These are phyloP conservation scores for Theristicus caerulescens DNA, from an alignment of 2,113 vertebrate genomes.

Conservation along the genomic window DNA sequence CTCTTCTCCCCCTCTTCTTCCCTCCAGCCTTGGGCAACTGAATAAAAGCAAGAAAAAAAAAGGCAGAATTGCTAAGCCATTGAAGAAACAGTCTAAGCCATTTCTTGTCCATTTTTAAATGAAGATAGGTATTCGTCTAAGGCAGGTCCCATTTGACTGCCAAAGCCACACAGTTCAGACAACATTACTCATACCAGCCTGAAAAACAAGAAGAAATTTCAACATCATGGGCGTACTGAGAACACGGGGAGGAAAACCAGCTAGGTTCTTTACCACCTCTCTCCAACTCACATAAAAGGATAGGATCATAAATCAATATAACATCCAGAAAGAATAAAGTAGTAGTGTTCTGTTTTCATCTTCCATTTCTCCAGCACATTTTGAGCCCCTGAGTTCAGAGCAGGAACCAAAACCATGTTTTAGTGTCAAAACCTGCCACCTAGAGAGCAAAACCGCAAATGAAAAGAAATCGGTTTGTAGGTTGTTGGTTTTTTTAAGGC, in stretches of 20 bases:
- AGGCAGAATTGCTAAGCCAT: neutral
- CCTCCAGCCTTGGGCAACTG: neutral
- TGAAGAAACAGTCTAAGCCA: neutral
- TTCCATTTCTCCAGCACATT: neutral
- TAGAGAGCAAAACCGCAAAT: slow-evolving; percentile 14
- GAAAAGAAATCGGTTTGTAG: neutral
- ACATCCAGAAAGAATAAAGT: neutral
- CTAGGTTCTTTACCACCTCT: neutral
- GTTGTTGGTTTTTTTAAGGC: neutral
- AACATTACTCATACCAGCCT: neutral
- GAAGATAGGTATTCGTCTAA: neutral
- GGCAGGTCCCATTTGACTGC: neutral
- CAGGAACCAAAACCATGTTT: neutral
- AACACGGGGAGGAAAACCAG: neutral
- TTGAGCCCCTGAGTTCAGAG: neutral
- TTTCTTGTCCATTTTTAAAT: neutral
- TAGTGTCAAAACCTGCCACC: slow-evolving; percentile 51
- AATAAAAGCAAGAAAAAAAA: neutral
- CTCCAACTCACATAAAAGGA: neutral
- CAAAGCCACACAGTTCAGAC: neutral
- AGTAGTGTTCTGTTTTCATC: neutral
- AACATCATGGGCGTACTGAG: fast-evolving
- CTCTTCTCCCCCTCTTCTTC: neutral
- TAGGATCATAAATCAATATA: neutral
- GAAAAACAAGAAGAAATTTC: neutral